Percentiles rank a stretch among this genome's conserved stretches.
Evolutionary conservation across 2,888 invertebrate genomes (phyloP).

Genomic region (Polyommatus iphigenia): DNA sequence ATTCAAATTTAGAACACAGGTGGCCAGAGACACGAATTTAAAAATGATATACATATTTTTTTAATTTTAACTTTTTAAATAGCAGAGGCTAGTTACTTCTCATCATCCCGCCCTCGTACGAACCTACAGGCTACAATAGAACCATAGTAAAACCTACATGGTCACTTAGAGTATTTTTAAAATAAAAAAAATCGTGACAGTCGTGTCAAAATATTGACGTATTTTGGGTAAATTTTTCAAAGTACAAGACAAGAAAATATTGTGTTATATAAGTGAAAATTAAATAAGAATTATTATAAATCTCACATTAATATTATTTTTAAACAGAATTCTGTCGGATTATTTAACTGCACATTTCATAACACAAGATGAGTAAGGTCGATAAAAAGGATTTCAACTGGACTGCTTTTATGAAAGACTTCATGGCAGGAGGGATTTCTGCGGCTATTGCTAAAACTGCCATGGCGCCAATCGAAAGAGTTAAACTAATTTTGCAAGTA

Average conservation of each 20-base stretch:
- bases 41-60: too few species aligned
- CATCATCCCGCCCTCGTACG: too few species aligned
- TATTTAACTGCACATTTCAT: neutral
- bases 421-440: constrained; percentile 93
- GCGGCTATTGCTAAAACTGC: constrained; percentile 97
- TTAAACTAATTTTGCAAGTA: constrained; percentile 95
- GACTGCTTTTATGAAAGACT: constrained; percentile 93
- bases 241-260: neutral
- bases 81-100: too few species aligned
- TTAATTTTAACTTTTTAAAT: too few species aligned
- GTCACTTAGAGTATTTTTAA: neutral
- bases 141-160: neutral
- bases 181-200: neutral
- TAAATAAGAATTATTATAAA: neutral
- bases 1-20: too few species aligned
- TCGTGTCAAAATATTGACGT: neutral
- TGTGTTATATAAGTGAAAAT: neutral
- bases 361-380: constrained; percentile 39
- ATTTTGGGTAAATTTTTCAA: neutral
- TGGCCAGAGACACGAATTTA: too few species aligned
- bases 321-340: neutral
- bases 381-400: constrained; percentile 46
- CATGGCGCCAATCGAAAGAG: constrained; percentile 97
- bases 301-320: neutral
- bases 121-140: neutral